phyloP scores from a whole-genome alignment of 2,113 vertebrate genomes.

The Gorsachius goisagi region DNA sequence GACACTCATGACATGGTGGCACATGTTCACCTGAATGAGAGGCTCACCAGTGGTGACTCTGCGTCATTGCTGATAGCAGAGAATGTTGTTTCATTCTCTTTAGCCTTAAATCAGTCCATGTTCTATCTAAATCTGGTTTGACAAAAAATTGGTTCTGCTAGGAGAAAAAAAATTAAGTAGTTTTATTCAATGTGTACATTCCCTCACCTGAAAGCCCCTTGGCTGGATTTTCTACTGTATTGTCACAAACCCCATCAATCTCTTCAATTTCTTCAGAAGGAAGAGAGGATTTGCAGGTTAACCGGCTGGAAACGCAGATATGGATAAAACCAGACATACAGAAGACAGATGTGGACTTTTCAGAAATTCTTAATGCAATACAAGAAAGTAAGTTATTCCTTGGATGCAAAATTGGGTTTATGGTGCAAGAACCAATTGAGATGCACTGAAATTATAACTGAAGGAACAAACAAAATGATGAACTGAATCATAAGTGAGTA shows the following conservation, averaged over 20 bases:
- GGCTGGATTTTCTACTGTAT: constrained; percentile 41
- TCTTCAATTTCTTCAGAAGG: constrained; percentile 81
- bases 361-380: constrained; percentile 84
- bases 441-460: neutral
- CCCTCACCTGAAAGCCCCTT: constrained; percentile 23
- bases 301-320: constrained; percentile 74
- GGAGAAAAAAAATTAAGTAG: neutral
- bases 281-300: constrained; percentile 79
- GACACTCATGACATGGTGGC: neutral
- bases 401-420: constrained; percentile 38
- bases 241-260: constrained; percentile 69
- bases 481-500: neutral
- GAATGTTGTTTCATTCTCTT: neutral
- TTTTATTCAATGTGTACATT: constrained; percentile 20
- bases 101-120: neutral
- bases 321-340: constrained; percentile 66
- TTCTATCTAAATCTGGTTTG: neutral
- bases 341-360: constrained; percentile 82
- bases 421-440: neutral
- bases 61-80: neutral
- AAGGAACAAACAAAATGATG: neutral
- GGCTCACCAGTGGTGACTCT: neutral
- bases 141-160: neutral
- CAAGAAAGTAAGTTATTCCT: constrained; percentile 81
- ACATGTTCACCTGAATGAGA: rapidly evolving